Percentiles rank a stretch among this genome's conserved stretches.
Conservation (phyloP, 2,888 invertebrate species). For the Hydriomena furcata region DNA sequence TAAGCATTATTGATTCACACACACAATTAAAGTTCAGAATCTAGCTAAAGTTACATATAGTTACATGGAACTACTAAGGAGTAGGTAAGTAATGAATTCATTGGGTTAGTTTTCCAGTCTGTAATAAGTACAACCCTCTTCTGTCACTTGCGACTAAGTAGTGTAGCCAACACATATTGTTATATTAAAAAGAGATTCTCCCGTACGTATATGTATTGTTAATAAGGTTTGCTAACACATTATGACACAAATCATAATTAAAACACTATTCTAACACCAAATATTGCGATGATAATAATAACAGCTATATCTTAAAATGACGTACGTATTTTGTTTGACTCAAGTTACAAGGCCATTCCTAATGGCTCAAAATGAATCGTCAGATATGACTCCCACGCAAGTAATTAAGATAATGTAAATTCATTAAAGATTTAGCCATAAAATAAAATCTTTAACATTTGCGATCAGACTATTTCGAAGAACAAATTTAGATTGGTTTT, state of each 20-base stretch:
- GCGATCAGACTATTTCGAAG: constrained; percentile 34
- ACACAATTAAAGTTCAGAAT: neutral
- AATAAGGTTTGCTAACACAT: too few relatives aligned
- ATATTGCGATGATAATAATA: constrained; percentile 37
- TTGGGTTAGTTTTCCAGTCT: too few relatives aligned
- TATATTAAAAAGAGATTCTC: too few relatives aligned
- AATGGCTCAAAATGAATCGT: constrained; percentile 45
- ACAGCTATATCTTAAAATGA: constrained; percentile 40
- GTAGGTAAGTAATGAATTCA: too few relatives aligned
- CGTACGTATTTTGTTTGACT: constrained; percentile 41
- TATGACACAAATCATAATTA: too few relatives aligned
- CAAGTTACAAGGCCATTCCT: constrained; percentile 43
- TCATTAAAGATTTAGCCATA: constrained; percentile 35
- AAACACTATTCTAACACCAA: constrained; percentile 12
- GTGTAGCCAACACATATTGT: too few relatives aligned
- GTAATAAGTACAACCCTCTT: too few relatives aligned
- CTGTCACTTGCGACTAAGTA: too few relatives aligned
- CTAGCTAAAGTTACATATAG: too few relatives aligned
- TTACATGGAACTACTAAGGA: too few relatives aligned
- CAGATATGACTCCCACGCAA: constrained; percentile 46
- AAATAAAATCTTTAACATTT: constrained; percentile 41
- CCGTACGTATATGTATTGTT: too few relatives aligned
- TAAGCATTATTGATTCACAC: constrained; percentile 3
- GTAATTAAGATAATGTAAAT: constrained; percentile 43
- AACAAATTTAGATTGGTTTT: constrained; percentile 13